These are phyloP conservation scores for Caenorhabditis brenneri DNA, from an alignment of 1,140 invertebrate species.

Conservation along the genomic window DNA sequence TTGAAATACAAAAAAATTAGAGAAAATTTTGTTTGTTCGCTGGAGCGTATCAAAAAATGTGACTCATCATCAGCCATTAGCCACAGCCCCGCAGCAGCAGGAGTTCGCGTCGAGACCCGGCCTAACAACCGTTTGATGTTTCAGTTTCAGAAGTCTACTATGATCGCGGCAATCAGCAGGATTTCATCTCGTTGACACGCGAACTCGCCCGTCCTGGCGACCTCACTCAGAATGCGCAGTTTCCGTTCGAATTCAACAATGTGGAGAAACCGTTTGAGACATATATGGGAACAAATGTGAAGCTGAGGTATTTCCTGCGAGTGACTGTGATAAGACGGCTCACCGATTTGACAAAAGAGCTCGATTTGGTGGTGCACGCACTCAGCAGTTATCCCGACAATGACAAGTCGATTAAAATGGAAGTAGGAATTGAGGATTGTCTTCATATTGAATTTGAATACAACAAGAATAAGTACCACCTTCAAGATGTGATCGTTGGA, in stretches of 20 bases:
- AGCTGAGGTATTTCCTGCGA: constrained; percentile 86
- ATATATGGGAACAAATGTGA: constrained; percentile 93
- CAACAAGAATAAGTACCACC: constrained; percentile 98
- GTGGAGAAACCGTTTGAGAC: constrained; percentile 99
- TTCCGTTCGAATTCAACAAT: constrained; percentile 94
- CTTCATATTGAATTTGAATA: constrained; percentile 99
- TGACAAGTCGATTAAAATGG: constrained; percentile 74
- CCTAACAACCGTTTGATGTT: neutral
- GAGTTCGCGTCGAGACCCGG: neutral
- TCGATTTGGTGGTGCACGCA: constrained; percentile 95
- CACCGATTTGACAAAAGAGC: constrained; percentile 92
- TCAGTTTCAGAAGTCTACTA: constrained; percentile 84
- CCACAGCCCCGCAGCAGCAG: neutral
- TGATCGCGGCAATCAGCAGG: constrained; percentile 96
- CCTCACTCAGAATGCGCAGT: constrained; percentile 88
- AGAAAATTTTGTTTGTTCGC: too few relatives aligned
- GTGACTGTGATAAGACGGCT: constrained; percentile 91
- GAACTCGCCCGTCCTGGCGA: constrained; percentile 94
- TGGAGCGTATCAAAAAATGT: too few relatives aligned
- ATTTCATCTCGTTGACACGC: constrained; percentile 93
- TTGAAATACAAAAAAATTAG: too few relatives aligned
- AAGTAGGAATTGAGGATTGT: constrained; percentile 87
- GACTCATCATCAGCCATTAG: neutral
- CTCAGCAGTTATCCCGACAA: constrained; percentile 96
- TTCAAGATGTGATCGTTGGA: constrained; percentile 98